phyloP scores from a whole-genome alignment of 2,888 invertebrate species.

The Cryptocephalus moraei region DNA sequence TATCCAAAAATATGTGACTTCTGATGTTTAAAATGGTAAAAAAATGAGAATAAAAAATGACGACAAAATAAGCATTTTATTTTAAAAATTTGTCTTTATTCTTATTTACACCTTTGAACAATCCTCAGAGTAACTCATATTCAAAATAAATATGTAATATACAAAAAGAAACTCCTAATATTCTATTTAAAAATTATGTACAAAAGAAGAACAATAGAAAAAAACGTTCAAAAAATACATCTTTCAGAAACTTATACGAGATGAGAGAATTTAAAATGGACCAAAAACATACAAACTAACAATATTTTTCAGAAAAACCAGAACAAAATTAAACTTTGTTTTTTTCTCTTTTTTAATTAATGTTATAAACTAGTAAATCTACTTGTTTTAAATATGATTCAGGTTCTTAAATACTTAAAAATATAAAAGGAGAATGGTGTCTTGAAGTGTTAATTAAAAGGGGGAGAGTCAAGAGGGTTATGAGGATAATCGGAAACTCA shows the following conservation, averaged over 20 bases:
- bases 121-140: constrained; percentile 21
- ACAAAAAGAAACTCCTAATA: constrained; percentile 11
- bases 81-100: constrained; percentile 17
- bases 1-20: too few relatives aligned
- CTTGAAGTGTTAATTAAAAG: neutral
- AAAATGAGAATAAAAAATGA: too few relatives aligned
- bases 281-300: neutral
- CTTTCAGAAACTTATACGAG: neutral
- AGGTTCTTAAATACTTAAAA: constrained; percentile 5
- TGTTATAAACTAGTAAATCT: constrained; percentile 10
- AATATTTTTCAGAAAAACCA: neutral
- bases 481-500: constrained; percentile 30
- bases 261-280: neutral
- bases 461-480: constrained; percentile 13
- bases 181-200: constrained; percentile 15
- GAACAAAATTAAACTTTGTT: neutral
- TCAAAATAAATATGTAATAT: constrained; percentile 21
- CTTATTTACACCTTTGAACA: constrained; percentile 26
- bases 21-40: too few relatives aligned
- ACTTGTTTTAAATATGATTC: constrained; percentile 7
- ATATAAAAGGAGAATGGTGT: constrained; percentile 3
- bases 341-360: constrained; percentile 1
- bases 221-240: constrained; percentile 3
- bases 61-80: too few relatives aligned
- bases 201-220: constrained; percentile 9